phyloP scores from a whole-genome alignment of 1,140 invertebrate species.

The Babylonia areolata region DNA sequence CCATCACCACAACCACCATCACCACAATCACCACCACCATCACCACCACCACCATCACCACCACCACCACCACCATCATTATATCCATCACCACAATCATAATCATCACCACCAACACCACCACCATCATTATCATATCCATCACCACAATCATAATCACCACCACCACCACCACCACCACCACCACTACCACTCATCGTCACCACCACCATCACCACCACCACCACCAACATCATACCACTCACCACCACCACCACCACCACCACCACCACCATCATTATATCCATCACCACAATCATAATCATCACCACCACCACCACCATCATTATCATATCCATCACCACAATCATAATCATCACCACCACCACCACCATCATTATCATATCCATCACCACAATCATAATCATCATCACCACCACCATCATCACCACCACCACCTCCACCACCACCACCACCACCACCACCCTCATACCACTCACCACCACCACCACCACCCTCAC shows the following conservation, averaged over 20 bases:
- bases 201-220: conserved; percentile 52
- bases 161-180: neutral
- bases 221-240: neutral
- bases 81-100: neutral
- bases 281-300: too few relatives aligned
- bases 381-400: neutral
- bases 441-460: neutral
- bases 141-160: too few relatives aligned
- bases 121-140: neutral
- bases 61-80: too few relatives aligned
- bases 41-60: neutral
- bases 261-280: neutral
- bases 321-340: too few relatives aligned
- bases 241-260: neutral
- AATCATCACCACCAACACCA: neutral
- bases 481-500: neutral
- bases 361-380: too few relatives aligned
- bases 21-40: too few relatives aligned
- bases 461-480: neutral
- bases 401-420: neutral
- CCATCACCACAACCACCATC: too few relatives aligned
- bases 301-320: too few relatives aligned
- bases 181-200: neutral
- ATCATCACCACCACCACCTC: neutral
- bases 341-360: too few relatives aligned